phyloP scores from a whole-genome alignment of 2,888 invertebrate species.

The Phengaris arion region DNA sequence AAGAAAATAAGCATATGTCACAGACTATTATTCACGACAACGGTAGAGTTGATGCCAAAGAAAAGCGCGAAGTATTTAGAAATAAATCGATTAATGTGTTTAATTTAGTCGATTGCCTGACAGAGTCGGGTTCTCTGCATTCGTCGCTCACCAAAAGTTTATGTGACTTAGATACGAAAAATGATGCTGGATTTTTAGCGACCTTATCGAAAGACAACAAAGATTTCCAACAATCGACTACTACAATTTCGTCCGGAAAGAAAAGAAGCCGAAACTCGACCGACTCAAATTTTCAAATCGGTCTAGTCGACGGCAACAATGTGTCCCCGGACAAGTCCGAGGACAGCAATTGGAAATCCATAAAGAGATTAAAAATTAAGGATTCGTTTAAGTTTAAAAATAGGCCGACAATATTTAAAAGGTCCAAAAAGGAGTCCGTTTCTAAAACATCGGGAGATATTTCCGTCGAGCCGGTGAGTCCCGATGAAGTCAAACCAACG shows the following conservation, averaged over 20 bases:
- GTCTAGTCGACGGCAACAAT: constrained; percentile 58
- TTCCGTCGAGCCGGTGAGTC: constrained; percentile 66
- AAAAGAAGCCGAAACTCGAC: constrained; percentile 74
- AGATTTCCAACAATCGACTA: constrained; percentile 68
- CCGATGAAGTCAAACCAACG: constrained; percentile 66
- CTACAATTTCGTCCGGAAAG: constrained; percentile 73
- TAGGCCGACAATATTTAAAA: constrained; percentile 72
- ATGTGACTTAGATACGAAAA: constrained; percentile 70
- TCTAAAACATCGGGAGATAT: constrained; percentile 67
- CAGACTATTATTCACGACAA: constrained; percentile 53
- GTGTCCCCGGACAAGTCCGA: constrained; percentile 70
- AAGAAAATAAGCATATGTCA: constrained; percentile 64
- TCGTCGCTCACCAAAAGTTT: constrained; percentile 72
- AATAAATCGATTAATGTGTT: constrained; percentile 75
- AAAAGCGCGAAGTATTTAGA: constrained; percentile 73
- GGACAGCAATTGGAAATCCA: constrained; percentile 75
- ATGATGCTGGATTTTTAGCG: constrained; percentile 60
- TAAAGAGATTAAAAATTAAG: constrained; percentile 74
- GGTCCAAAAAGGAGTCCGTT: constrained; percentile 66
- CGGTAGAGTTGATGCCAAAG: constrained; percentile 55
- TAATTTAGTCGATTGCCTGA: constrained; percentile 70
- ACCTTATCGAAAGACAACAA: constrained; percentile 60
- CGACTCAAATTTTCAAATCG: constrained; percentile 71
- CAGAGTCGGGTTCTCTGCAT: constrained; percentile 67
- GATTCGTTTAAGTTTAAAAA: constrained; percentile 77